Percentiles rank a stretch among this genome's conserved stretches.
phyloP scores from a whole-genome alignment of 2,797 vertebrate genomes.

The Neosalanx taihuensis region DNA sequence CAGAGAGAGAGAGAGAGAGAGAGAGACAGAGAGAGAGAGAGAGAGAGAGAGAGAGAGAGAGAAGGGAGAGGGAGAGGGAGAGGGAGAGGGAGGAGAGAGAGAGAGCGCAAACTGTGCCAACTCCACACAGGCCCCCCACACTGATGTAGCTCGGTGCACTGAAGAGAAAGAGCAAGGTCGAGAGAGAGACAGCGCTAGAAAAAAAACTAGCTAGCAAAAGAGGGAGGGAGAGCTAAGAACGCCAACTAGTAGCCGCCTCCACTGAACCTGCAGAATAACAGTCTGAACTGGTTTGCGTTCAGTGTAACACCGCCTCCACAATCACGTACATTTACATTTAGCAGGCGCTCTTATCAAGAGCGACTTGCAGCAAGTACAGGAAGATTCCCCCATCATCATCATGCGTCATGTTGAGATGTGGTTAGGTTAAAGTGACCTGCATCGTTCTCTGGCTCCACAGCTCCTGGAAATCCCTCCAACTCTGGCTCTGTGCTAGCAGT shows the following conservation, averaged over 20 bases:
- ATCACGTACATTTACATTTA: background rate
- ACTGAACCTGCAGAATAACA: background rate
- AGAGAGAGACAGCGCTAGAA: background rate
- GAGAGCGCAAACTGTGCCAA: background rate
- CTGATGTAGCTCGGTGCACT: background rate
- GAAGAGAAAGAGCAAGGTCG: no score
- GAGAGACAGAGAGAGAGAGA: no score
- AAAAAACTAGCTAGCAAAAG: background rate
- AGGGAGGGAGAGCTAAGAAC: background rate
- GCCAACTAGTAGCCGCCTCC: background rate
- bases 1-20: no score
- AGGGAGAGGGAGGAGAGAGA: background rate
- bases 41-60: background rate
- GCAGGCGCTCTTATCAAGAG: no score
- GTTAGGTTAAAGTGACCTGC: slow-evolving; percentile 35
- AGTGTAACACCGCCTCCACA: background rate
- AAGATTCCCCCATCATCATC: background rate
- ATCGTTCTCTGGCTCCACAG: slow-evolving; percentile 39
- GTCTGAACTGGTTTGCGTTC: background rate
- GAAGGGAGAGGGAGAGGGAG: slow-evolving; percentile 4
- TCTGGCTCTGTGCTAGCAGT: background rate
- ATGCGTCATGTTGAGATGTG: background rate
- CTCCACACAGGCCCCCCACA: background rate
- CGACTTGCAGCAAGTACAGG: no score
- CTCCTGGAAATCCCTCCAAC: slow-evolving; percentile 33